Evolutionary conservation across 2,888 invertebrate genomes (phyloP).

Genomic region (Callimorpha dominula): DNA sequence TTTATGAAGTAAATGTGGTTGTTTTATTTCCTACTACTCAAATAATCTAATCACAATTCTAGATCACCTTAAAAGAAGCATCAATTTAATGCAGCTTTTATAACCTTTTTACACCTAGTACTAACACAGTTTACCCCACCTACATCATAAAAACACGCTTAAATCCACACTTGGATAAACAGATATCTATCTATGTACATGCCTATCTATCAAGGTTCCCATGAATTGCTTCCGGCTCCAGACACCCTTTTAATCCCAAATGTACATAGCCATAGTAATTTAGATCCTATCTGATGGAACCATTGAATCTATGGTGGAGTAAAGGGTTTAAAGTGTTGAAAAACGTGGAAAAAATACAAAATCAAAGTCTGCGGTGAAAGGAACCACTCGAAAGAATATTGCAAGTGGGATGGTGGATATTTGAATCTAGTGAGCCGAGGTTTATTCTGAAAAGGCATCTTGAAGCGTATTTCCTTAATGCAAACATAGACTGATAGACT

Average conservation of each 20-base stretch:
- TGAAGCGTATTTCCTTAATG: conserved; percentile 14
- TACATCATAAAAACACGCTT: conserved; percentile 12
- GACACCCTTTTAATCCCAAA: conserved; percentile 84
- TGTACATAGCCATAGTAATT: conserved; percentile 81
- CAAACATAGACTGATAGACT: conserved; percentile 20
- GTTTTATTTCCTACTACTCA: too few species aligned
- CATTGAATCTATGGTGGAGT: conserved; percentile 73
- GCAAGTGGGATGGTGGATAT: conserved; percentile 37
- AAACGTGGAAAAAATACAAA: conserved; percentile 68
- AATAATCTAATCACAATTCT: background rate
- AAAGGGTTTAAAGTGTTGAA: conserved; percentile 73
- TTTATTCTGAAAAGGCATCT: conserved; percentile 33
- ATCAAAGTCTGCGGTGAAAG: conserved; percentile 63
- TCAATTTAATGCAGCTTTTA: conserved; percentile 17
- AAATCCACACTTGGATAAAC: conserved; percentile 13
- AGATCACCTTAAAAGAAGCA: background rate
- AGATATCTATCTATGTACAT: conserved; percentile 29
- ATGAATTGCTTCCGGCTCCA: conserved; percentile 70
- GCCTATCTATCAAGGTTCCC: conserved; percentile 44
- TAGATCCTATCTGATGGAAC: conserved; percentile 79
- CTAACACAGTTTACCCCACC: conserved; percentile 16
- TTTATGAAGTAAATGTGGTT: background rate
- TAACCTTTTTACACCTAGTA: conserved; percentile 17
- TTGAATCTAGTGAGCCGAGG: conserved; percentile 35
- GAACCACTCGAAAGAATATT: conserved; percentile 58